Evolutionary conservation across 2,797 vertebrate genomes (phyloP), one percentile per base, ranked within the genome.

Genomic region (Anniella stebbinsi): DNA sequence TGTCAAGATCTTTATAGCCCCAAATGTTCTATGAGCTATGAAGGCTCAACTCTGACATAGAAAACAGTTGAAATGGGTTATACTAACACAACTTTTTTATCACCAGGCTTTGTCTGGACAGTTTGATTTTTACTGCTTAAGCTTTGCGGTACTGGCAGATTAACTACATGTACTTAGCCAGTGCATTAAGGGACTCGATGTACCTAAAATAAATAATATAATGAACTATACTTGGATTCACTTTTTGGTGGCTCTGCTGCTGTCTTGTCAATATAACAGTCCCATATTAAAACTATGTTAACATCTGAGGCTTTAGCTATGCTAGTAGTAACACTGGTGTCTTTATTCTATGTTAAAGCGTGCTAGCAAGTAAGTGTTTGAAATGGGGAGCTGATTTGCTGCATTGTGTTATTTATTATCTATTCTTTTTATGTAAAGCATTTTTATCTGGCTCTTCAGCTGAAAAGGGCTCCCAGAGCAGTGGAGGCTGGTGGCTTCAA

Each of bases 181-280:
- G 0, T 41, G 76, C 66, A 17, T 23, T 67, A 80, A 84, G 41
- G 23, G 28, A 41, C 21, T 4, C 54, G 75, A 2, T 12, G 36
- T 75, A 91, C 69, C 48, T 57, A 51, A 80, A 54, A 80, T 23
- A 51, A 57, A 57, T 13, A 84, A 90, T 48, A 51, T 38, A 2
- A 21, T 66, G 54, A 36, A 80, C 81, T 91, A 93, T 72, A 87
- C 38, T 91, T 77, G 18, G 21, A 36, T 41, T 41, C 93, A 25
- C 66, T 38, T 80, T 84, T 70, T 81, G 76, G 54, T 77, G 60
- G 36, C 81, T 93, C 82, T 92, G 88, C 69, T 82, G 75, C 36
- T 1, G 28, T 83, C 67, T 77, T 87, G 57, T 89, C 45, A 25
- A 45, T 85, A 45, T 84, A 17, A 88, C 87, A 91, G 85, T 90